These are phyloP conservation scores for Protaetia brevitarsis DNA, from an alignment of 1,140 invertebrate genomes.

Conservation along the genomic window DNA sequence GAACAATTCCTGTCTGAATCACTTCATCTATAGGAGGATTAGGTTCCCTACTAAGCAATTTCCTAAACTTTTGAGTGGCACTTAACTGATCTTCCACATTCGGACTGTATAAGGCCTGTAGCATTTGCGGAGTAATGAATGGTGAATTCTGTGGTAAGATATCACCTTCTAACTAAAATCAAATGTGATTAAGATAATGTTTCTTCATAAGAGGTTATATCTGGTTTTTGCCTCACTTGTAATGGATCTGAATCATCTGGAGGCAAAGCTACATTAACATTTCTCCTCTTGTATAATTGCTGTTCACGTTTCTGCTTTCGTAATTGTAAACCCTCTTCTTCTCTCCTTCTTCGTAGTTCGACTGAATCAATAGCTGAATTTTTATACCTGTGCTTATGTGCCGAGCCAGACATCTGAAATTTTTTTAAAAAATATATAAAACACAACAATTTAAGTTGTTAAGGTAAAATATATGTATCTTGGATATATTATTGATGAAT, in stretches of 20 bases:
- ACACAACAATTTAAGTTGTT: not conserved
- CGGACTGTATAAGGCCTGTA: constrained; percentile 77
- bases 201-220: not conserved
- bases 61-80: constrained; percentile 94
- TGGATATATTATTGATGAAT: constrained; percentile 1
- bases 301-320: constrained; percentile 94
- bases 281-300: constrained; percentile 86
- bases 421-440: constrained; percentile 25
- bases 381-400: constrained; percentile 93
- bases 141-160: constrained; percentile 44
- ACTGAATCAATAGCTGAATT: constrained; percentile 88
- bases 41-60: constrained; percentile 90
- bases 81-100: constrained; percentile 77
- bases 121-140: constrained; percentile 75
- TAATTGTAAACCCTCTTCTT: constrained; percentile 95
- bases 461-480: not conserved
- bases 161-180: constrained; percentile 44
- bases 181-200: not conserved
- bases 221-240: constrained; percentile 31
- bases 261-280: constrained; percentile 65
- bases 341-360: constrained; percentile 84
- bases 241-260: constrained; percentile 54
- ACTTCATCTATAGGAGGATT: constrained; percentile 99
- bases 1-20: constrained; percentile 94
- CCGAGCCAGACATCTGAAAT: constrained; percentile 69